These are phyloP conservation scores for Goniozus legneri DNA, from an alignment of 1,140 invertebrate species.

Conservation along the genomic window DNA sequence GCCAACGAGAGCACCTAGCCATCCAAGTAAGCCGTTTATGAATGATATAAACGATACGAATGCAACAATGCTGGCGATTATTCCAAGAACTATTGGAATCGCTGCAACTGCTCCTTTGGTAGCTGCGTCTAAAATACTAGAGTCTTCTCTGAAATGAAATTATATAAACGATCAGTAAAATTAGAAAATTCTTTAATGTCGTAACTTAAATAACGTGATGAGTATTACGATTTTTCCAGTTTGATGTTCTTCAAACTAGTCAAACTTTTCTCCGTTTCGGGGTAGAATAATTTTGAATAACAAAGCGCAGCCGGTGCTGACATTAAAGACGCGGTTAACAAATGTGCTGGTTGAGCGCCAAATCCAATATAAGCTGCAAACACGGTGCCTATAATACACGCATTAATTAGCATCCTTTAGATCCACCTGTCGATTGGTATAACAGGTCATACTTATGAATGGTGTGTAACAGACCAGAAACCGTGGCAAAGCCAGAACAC, in stretches of 20 bases:
- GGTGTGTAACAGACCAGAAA: constrained; percentile 66
- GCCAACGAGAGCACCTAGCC: constrained; percentile 76
- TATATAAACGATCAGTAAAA: constrained; percentile 13
- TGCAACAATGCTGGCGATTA: constrained; percentile 88
- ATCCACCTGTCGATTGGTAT: no score
- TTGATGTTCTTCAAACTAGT: constrained; percentile 67
- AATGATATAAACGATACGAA: constrained; percentile 86
- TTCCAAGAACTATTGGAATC: constrained; percentile 79
- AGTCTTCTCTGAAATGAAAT: constrained; percentile 63
- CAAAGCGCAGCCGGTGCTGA: constrained; percentile 88
- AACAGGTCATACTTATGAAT: constrained; percentile 2
- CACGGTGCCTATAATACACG: constrained; percentile 64
- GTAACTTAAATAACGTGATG: not conserved
- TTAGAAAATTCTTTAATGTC: not conserved
- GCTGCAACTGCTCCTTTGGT: constrained; percentile 80
- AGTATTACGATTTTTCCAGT: constrained; percentile 61
- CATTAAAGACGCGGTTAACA: constrained; percentile 92
- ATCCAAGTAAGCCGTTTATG: constrained; percentile 74
- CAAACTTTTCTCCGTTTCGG: constrained; percentile 76
- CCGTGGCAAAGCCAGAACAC: constrained; percentile 91
- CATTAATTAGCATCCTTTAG: not conserved
- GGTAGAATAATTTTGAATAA: constrained; percentile 86
- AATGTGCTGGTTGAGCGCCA: constrained; percentile 77
- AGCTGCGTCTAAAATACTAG: constrained; percentile 84
- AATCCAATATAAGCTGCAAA: constrained; percentile 89